Evolutionary conservation across 2,113 vertebrate genomes (phyloP).

Genomic region (Anas platyrhynchos): DNA sequence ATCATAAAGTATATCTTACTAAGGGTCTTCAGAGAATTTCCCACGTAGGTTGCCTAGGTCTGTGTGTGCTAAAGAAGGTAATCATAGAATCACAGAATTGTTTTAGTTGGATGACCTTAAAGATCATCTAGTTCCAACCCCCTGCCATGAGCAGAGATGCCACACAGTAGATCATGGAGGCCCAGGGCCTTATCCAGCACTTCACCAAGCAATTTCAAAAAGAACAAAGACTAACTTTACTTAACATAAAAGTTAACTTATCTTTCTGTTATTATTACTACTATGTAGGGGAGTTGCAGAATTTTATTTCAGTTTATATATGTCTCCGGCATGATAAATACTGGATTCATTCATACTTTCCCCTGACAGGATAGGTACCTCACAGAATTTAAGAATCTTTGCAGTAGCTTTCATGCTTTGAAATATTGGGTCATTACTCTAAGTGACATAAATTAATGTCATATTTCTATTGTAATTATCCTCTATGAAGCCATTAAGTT

Average conservation of each 20-base stretch:
- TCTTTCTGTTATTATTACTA: not conserved
- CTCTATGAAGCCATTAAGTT: constrained; percentile 7
- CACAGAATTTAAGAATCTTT: not conserved
- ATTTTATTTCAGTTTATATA: not conserved
- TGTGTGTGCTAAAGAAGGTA: not conserved
- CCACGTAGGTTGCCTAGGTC: not conserved
- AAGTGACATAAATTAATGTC: constrained; percentile 44
- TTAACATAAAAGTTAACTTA: too few species aligned
- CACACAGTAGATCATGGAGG: too few species aligned
- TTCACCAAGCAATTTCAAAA: too few species aligned
- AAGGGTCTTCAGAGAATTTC: not conserved
- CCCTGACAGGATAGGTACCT: not conserved
- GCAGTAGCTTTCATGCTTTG: constrained; percentile 8
- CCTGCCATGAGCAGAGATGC: too few species aligned
- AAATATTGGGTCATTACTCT: constrained; percentile 8
- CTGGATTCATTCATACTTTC: constrained; percentile 6
- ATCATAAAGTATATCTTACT: not conserved
- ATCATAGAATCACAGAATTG: not conserved
- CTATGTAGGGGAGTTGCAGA: not conserved
- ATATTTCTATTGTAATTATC: constrained; percentile 23
- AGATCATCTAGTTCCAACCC: too few species aligned
- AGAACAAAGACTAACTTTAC: too few species aligned
- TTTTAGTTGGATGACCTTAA: too few species aligned
- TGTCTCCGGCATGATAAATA: not conserved
- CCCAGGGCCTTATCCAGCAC: too few species aligned